Evolutionary conservation across 2,113 vertebrate genomes (phyloP).

Genomic region (Heptranchias perlo): DNA sequence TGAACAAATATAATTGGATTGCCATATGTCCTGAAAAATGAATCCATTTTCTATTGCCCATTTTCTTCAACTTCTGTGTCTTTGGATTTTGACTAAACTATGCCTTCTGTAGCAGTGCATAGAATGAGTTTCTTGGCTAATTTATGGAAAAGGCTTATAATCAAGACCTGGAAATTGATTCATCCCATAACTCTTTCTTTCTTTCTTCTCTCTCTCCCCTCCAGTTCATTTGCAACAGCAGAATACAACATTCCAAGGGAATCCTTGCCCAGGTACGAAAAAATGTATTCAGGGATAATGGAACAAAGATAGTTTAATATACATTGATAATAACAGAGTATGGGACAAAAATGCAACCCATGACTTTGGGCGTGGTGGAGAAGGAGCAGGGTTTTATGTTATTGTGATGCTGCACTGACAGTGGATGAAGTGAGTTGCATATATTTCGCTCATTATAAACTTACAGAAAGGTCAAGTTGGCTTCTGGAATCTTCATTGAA

Average conservation of each 20-base stretch:
- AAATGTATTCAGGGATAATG: neutral
- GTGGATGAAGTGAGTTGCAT: neutral
- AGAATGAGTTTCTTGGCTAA: neutral
- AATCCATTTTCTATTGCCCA: neutral
- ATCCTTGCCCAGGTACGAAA: slow-evolving; percentile 13
- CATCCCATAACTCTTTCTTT: neutral
- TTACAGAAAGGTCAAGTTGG: neutral
- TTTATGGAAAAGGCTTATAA: neutral
- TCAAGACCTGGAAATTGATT: neutral
- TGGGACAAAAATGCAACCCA: neutral
- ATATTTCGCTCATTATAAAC: neutral
- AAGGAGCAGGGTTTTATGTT: neutral
- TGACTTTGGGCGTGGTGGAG: neutral
- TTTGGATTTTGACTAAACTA: neutral
- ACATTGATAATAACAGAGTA: neutral
- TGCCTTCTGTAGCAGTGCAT: neutral
- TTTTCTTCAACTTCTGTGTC: neutral
- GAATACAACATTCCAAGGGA: slow-evolving; percentile 16
- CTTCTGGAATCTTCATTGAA: neutral
- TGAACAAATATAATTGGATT: neutral
- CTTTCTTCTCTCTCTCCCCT: neutral
- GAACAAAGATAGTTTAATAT: neutral
- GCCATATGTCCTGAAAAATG: neutral
- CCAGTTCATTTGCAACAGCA: neutral
- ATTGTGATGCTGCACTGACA: neutral